Evolutionary conservation across 2,113 vertebrate species (phyloP), one percentile per base, ranked within the genome.

Genomic region (Scopus umbretta): DNA sequence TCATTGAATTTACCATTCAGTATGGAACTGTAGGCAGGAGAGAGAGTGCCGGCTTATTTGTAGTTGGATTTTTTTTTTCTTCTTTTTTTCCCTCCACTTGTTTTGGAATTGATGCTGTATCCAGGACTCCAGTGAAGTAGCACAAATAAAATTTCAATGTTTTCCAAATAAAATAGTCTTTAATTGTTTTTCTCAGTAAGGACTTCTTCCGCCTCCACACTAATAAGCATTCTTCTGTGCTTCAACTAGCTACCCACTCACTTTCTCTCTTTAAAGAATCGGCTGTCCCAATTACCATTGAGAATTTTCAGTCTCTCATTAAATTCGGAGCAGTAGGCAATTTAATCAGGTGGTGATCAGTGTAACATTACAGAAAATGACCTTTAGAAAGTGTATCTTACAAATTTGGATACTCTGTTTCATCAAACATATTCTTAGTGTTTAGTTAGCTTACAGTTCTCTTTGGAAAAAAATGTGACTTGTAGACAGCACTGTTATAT

Each of bases 261-360:
- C 73, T 96, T 85, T 91, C n/a, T 85, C 62, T 90, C 66, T 95
- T 88, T 75, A 89, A 92, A 96, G 78, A 95, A 93, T 90, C 1
- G 32, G 27, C 92, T 94, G 34, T 90, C 87, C 94, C 95, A 90
- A 83, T 90, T 96, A 93, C 73, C 94, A 96, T 91, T 95, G 96
- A 97, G 87, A 86, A 88, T 97, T 97, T 96, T 95, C 52, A 71
- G 94, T 96, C 47, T 94, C 66, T 92, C 88, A 94, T 96, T 95
- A 97, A 89, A 88, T 97, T 92, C 18, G 9, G 73, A 94, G 86
- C 80, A 91, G 43, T 68, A 86, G 67, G 70, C 79, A 86, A 88
- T 94, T 96, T 91, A 91, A 94, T 94, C 84, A 94, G 88, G 86
- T 73, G n/a, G 45, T 79, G 72, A 91, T 87, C 86, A 74, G 42